Evolutionary conservation across 2,888 invertebrate genomes (phyloP), one percentile per base, ranked within the genome.

Genomic region (Dinocampus coccinellae): DNA sequence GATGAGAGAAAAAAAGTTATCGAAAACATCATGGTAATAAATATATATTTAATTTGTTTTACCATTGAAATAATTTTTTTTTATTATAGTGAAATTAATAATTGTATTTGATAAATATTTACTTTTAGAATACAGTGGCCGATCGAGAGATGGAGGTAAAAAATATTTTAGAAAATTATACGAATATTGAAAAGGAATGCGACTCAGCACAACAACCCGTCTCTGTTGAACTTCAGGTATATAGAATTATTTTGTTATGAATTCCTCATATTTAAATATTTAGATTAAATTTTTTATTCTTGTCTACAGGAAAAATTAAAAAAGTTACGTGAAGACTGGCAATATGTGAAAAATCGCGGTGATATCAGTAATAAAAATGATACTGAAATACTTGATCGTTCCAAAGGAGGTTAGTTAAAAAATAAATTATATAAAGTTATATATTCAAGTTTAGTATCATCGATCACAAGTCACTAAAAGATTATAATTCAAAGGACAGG

Each of bases 81-180:
- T 58, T 73, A 60, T 36, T 36, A 42, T 1, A 29, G 26, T 60
- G n/a, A n/a, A 33, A 2, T 24, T 6, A 61, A n/a, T 24, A 24
- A n/a, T 24, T 36, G 26, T 20, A n/a, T n/a, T n/a, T n/a, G n/a
- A n/a, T n/a, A n/a, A n/a, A n/a, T n/a, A 16, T 42, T 36, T 60
- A 69, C n/a, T 60, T 11, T 64, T 79, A 90, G 90, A 85, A 82
- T 3, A 83, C 85, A 53, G 88, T 90, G 13, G 82, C 86, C 72
- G 92, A 91, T 78, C 90, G 89, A 64, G 91, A 91, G 81, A 87
- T 89, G 73, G 92, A 92, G 82, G 89, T 92, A 52, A 90, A 90
- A 78, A 92, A 92, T 78, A 89, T 92, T 57, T 81, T 92, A 60
- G 91, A 92, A 83, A 91, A 91, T 85, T 92, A 90, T 85, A 91